Evolutionary conservation across 2,797 vertebrate species (phyloP), one percentile per base, ranked within the genome.

Genomic region (Semotilus atromaculatus): DNA sequence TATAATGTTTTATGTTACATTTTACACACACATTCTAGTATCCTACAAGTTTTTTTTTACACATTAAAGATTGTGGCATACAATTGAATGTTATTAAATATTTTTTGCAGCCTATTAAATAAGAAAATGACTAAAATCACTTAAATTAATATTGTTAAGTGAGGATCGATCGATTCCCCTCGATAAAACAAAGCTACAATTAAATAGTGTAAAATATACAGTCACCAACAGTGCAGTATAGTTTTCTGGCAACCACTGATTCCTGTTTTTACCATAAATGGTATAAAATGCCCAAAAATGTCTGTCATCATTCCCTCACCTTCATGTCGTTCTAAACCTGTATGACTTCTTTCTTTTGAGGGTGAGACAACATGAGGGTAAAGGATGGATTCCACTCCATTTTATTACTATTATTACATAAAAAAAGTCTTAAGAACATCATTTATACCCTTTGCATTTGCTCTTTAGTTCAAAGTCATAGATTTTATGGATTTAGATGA

Each of bases 401-500:
- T 58, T 64, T 23, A 36, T 48, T 43, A 34, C 45, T 29, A 58
- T 86, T 82, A 77, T 85, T 34, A n/a, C n/a, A n/a, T n/a, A n/a
- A n/a, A n/a, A n/a, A n/a, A n/a, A n/a, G n/a, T n/a, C n/a, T n/a
- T n/a, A n/a, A n/a, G n/a, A n/a, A n/a, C n/a, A n/a, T n/a, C n/a
- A n/a, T n/a, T n/a, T n/a, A 31, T 23, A 77, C 26, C 23, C 23
- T 26, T 40, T 16, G 1, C 43, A 80, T 36, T 36, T 34, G 1
- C 60, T 29, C 38, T 79, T 26, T 38, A 29, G 36, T 55, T 26
- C 53, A 40, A 40, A 40, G 16, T 68, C 85, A 60, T 38, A 81
- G 58, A 82, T 53, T 82, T 80, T 64, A 34, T 70, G 81, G 75
- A 86, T 87, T 80, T 80, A 45, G 34, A 82, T n/a, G 23, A 38